phyloP scores from a whole-genome alignment of 2,797 vertebrate species.

The Cossypha heuglini region DNA sequence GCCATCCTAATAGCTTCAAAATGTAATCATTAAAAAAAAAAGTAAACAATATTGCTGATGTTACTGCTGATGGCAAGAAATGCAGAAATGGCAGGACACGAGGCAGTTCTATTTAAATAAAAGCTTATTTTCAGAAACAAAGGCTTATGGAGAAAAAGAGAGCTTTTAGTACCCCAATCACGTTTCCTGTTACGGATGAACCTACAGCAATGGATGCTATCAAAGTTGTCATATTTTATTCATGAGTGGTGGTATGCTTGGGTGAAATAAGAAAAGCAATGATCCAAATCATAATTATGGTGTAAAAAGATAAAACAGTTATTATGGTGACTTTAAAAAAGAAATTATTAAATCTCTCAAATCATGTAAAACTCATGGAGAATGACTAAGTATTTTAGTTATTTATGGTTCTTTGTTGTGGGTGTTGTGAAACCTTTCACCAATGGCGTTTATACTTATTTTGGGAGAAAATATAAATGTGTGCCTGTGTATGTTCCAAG shows the following conservation, averaged over 20 bases:
- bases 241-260: conserved; percentile 86
- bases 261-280: conserved; percentile 78
- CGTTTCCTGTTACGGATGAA: conserved; percentile 72
- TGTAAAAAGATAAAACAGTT: conserved; percentile 72
- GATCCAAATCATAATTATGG: conserved; percentile 74
- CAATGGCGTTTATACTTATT: not conserved
- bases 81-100: not conserved
- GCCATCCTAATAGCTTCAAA: conserved; percentile 40
- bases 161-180: conserved; percentile 70
- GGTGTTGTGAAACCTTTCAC: not conserved
- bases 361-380: conserved; percentile 30
- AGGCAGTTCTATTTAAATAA: conserved; percentile 59
- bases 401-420: not conserved
- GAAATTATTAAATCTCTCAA: conserved; percentile 53
- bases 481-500: not conserved
- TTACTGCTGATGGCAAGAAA: conserved; percentile 20
- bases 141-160: conserved; percentile 45
- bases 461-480: not conserved
- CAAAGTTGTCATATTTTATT: conserved; percentile 94
- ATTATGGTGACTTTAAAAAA: conserved; percentile 62
- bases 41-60: conserved; percentile 45
- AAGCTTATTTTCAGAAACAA: conserved; percentile 69
- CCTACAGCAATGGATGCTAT: conserved; percentile 82
- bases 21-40: conserved; percentile 17
- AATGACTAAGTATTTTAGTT: not conserved